A percentile compares a stretch with the other conserved stretches of the same genome.
These are phyloP conservation scores for Agapornis canus DNA, from an alignment of 2,797 vertebrate genomes.

Conservation along the genomic window DNA sequence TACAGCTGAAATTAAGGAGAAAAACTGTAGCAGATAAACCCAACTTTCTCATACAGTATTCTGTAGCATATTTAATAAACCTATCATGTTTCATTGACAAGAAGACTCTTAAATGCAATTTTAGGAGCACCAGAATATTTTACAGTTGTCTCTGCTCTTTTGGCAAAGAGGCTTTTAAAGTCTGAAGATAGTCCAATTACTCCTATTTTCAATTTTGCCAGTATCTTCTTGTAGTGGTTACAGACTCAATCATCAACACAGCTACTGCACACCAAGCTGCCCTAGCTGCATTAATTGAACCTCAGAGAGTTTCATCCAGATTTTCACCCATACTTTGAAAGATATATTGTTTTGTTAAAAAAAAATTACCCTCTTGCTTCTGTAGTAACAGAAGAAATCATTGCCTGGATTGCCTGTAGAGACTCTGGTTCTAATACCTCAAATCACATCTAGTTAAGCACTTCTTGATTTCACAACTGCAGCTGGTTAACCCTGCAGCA, in stretches of 20 bases:
- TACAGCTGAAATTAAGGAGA: conserved; percentile 73
- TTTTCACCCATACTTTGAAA: conserved; percentile 25
- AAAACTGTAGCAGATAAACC: conserved; percentile 60
- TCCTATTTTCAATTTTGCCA: conserved; percentile 11
- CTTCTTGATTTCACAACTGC: conserved; percentile 17
- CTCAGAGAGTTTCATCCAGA: conserved; percentile 4
- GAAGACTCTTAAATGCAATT: conserved; percentile 26
- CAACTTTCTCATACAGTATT: conserved; percentile 23
- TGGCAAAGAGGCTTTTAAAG: conserved; percentile 2
- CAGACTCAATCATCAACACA: not conserved
- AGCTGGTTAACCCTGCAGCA: not conserved
- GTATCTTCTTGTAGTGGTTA: not conserved
- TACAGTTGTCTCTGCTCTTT: conserved; percentile 25
- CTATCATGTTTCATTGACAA: conserved; percentile 43
- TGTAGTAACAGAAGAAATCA: not conserved
- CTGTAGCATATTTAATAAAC: conserved; percentile 64
- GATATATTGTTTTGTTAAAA: not conserved
- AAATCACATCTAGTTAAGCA: conserved; percentile 24
- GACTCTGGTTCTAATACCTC: not conserved
- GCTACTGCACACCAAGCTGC: not conserved
- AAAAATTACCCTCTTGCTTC: conserved; percentile 9
- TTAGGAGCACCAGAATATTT: conserved; percentile 31
- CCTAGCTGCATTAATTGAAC: conserved; percentile 26
- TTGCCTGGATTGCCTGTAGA: not conserved
- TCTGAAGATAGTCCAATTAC: not conserved